A percentile compares a stretch with the other conserved stretches of the same genome.
Conservation (phyloP, 2,797 vertebrate genomes). For the Premnoplex brunnescens region DNA sequence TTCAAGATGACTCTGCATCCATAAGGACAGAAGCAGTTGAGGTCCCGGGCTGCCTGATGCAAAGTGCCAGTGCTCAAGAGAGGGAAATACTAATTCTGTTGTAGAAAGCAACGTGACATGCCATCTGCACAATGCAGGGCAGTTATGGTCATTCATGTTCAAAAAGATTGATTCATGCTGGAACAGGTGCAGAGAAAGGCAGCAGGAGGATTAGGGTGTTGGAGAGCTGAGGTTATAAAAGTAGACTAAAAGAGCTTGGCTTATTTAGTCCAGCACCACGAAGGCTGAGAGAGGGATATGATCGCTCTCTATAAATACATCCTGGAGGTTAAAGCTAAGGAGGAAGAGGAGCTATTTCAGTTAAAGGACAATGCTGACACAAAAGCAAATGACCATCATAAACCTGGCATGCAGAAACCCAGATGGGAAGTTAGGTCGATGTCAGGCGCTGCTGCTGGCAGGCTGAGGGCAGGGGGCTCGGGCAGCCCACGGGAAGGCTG, state of each 20-base stretch:
- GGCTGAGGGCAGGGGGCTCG: not conserved
- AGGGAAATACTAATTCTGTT: slow-evolving; percentile 24
- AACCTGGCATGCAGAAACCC: not conserved
- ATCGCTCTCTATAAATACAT: slow-evolving; percentile 63
- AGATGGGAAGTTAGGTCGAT: not conserved
- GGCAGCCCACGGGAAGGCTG: rapidly evolving
- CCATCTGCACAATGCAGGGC: slow-evolving; percentile 24
- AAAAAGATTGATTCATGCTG: slow-evolving; percentile 61
- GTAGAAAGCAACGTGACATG: slow-evolving; percentile 39
- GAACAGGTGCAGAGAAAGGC: slow-evolving; percentile 67
- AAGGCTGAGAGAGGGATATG: slow-evolving; percentile 56
- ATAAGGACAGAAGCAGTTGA: not conserved
- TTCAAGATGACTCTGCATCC: not conserved
- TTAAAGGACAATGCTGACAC: slow-evolving; percentile 63
- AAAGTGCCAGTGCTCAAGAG: not conserved
- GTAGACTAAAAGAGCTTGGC: slow-evolving; percentile 52
- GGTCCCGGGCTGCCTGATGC: not conserved
- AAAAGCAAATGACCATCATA: slow-evolving; percentile 22
- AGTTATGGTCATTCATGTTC: slow-evolving; percentile 46
- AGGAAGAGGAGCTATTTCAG: slow-evolving; percentile 66
- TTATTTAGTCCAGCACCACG: slow-evolving; percentile 46
- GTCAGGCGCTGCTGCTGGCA: not conserved
- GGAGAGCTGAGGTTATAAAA: slow-evolving; percentile 51
- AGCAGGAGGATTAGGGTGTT: slow-evolving; percentile 22
- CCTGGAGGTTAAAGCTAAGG: slow-evolving; percentile 52